A percentile compares a stretch with the other conserved stretches of the same genome.
Evolutionary conservation across 2,888 invertebrate genomes (phyloP).

Genomic region (Aphelenchoides bicaudatus): DNA sequence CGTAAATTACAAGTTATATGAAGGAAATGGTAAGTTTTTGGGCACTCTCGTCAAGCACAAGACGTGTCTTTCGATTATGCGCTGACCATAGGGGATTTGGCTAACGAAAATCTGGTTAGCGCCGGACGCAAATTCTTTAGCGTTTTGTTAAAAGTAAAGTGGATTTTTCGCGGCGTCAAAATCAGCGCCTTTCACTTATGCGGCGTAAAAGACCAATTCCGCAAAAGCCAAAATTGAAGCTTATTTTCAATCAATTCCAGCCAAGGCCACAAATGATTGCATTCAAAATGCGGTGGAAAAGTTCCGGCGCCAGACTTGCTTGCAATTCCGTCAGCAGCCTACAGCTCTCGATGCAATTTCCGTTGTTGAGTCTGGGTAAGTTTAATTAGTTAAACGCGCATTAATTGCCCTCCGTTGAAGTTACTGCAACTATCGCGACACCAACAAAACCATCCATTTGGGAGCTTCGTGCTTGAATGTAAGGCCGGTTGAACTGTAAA

Average conservation of each 20-base stretch:
- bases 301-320: constrained; percentile 25
- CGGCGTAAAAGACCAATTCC: no score
- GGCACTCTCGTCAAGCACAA: no score
- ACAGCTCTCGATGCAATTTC: constrained; percentile 20
- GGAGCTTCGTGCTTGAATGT: constrained; percentile 22
- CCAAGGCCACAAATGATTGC: constrained; percentile 21
- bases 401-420: constrained; percentile 21
- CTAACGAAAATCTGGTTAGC: no score
- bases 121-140: no score
- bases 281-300: constrained; percentile 21
- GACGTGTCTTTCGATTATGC: no score
- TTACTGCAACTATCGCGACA: constrained; percentile 25
- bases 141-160: not conserved
- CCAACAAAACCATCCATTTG: constrained; percentile 27
- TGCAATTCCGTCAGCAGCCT: constrained; percentile 18
- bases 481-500: constrained; percentile 22
- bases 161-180: no score
- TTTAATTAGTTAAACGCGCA: not conserved
- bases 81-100: no score
- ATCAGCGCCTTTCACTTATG: no score
- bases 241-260: no score
- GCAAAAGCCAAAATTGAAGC: no score
- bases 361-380: constrained; percentile 27
- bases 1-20: constrained; percentile 22
- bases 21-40: constrained; percentile 22